Percentiles rank a stretch among this genome's conserved stretches.
These are phyloP conservation scores for Hydrolagus colliei DNA, from an alignment of 2,797 vertebrate genomes.

Conservation along the genomic window DNA sequence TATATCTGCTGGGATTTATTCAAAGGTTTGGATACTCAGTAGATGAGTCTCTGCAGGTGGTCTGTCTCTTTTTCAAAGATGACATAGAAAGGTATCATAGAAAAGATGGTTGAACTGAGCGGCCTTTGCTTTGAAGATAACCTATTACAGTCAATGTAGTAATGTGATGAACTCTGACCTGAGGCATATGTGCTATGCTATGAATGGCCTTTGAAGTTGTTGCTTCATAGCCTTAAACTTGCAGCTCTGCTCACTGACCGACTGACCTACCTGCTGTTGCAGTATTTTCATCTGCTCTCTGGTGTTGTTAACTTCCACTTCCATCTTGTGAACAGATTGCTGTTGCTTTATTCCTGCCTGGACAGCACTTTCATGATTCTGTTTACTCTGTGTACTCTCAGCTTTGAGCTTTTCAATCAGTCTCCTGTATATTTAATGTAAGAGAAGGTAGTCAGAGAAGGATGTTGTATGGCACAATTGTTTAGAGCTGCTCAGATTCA, in stretches of 20 bases:
- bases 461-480: neutral
- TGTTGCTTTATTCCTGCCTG: slow-evolving; percentile 48
- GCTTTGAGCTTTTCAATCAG: slow-evolving; percentile 41
- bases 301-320: slow-evolving; percentile 43
- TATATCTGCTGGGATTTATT: neutral
- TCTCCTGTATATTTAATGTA: slow-evolving; percentile 43
- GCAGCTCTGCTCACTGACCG: too few species aligned
- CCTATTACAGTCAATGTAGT: too few species aligned
- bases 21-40: too few species aligned
- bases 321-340: slow-evolving; percentile 40
- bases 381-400: slow-evolving; percentile 45
- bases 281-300: slow-evolving; percentile 40
- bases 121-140: too few species aligned
- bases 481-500: neutral
- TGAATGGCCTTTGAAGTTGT: too few species aligned
- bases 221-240: too few species aligned
- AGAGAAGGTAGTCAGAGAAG: slow-evolving; percentile 35
- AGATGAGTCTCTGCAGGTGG: too few species aligned
- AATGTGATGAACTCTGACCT: too few species aligned
- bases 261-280: slow-evolving; percentile 51
- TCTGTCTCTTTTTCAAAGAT: too few species aligned
- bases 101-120: too few species aligned
- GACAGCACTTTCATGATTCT: slow-evolving; percentile 42
- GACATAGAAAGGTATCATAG: too few species aligned
- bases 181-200: too few species aligned